These are phyloP conservation scores for Amazona guildingii DNA, from an alignment of 2,113 vertebrate species.

Conservation along the genomic window DNA sequence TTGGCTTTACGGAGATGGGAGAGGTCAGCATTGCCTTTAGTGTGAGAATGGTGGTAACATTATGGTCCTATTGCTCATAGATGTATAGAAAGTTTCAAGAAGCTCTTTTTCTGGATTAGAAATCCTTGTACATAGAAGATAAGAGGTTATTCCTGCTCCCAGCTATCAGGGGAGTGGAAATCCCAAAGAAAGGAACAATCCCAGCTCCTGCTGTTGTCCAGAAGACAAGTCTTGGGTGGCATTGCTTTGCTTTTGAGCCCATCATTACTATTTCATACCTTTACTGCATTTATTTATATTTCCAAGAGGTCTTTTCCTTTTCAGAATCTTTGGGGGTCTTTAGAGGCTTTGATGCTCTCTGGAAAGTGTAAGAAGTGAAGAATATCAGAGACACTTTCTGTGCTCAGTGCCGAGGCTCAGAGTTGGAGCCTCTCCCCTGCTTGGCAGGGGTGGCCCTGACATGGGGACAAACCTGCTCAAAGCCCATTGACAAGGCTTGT, in stretches of 20 bases:
- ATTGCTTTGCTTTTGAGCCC: neutral
- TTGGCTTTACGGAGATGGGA: conserved; percentile 3
- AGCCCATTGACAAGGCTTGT: accelerated
- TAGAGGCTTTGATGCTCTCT: neutral
- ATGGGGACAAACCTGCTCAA: neutral
- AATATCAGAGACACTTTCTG: neutral
- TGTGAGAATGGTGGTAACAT: neutral
- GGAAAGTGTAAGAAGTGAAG: accelerated
- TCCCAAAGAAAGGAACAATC: neutral
- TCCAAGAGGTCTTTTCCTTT: neutral
- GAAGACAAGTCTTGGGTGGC: neutral
- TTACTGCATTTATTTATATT: neutral
- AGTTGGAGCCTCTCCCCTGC: neutral
- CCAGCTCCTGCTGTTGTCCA: neutral
- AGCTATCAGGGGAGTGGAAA: neutral
- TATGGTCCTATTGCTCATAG: accelerated
- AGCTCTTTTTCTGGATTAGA: neutral
- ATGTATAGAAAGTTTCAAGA: neutral
- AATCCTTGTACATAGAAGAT: neutral
- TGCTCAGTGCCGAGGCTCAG: neutral
- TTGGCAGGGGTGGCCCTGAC: neutral
- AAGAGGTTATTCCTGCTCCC: neutral
- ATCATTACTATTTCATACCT: accelerated
- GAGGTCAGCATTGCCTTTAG: conserved; percentile 12
- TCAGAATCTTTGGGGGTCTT: no score